Evolutionary conservation across 1,140 invertebrate genomes (phyloP).

Genomic region (Euura saliciscinereae): DNA sequence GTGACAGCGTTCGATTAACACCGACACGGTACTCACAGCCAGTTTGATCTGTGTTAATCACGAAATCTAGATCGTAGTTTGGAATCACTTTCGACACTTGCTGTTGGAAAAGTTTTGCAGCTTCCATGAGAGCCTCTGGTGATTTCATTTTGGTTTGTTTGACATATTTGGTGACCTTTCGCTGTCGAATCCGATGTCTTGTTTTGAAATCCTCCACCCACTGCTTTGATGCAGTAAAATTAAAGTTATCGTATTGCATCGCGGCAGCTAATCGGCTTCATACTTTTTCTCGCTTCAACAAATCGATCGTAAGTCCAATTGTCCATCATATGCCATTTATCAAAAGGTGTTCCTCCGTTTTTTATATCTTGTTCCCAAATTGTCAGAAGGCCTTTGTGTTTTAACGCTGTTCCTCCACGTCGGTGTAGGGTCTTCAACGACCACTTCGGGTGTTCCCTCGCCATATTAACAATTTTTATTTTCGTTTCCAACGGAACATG

Average conservation of each 20-base stretch:
- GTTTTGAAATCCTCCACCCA: slow-evolving; percentile 30
- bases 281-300: slow-evolving; percentile 24
- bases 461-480: too few species aligned
- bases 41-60: slow-evolving; percentile 12
- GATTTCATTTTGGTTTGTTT: neutral
- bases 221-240: slow-evolving; percentile 23
- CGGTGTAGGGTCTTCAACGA: too few species aligned
- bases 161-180: slow-evolving; percentile 27
- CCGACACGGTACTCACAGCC: too few species aligned
- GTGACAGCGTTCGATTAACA: too few species aligned
- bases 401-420: too few species aligned
- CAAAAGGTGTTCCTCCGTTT: slow-evolving; percentile 16
- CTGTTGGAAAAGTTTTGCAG: slow-evolving; percentile 20
- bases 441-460: too few species aligned
- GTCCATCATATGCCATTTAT: slow-evolving; percentile 28
- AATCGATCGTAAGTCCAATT: slow-evolving; percentile 30
- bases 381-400: too few species aligned
- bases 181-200: slow-evolving; percentile 24
- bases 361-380: neutral
- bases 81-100: slow-evolving; percentile 10
- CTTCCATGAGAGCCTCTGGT: neutral
- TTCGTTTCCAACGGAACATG: too few species aligned
- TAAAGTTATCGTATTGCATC: slow-evolving; percentile 21
- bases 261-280: slow-evolving; percentile 28
- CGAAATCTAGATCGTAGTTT: slow-evolving; percentile 14